A percentile compares a stretch with the other conserved stretches of the same genome.
These are phyloP conservation scores for Hoplodrina ambigua DNA, from an alignment of 2,888 invertebrate species.

Conservation along the genomic window DNA sequence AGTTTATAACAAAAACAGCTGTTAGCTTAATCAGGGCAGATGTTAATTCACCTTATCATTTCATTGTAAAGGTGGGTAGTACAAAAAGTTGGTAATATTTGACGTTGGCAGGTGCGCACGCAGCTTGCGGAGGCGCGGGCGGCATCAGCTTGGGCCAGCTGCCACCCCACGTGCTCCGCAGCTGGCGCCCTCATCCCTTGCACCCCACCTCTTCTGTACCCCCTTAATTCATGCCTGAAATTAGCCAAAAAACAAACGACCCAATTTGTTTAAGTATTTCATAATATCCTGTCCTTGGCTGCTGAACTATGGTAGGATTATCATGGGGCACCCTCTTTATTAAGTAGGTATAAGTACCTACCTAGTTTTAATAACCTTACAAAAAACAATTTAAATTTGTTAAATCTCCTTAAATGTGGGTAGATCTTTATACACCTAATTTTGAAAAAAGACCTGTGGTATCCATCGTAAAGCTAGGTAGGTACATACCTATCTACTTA, in stretches of 20 bases:
- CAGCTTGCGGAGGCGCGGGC: slow-evolving; percentile 82
- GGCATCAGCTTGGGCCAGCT: slow-evolving; percentile 75
- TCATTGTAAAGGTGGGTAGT: slow-evolving; percentile 69
- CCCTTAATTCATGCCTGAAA: slow-evolving; percentile 63
- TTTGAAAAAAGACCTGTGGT: neutral
- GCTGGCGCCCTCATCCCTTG: slow-evolving; percentile 82
- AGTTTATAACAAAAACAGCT: slow-evolving; percentile 11
- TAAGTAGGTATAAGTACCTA: neutral
- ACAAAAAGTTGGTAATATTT: slow-evolving; percentile 76
- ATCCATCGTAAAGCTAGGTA: slow-evolving; percentile 2
- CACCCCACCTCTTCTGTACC: slow-evolving; percentile 63
- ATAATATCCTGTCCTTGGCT: slow-evolving; percentile 21
- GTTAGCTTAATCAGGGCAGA: slow-evolving; percentile 59
- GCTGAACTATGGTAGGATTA: neutral
- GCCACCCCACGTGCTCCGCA: slow-evolving; percentile 86
- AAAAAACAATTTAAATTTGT: too few relatives aligned
- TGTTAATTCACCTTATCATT: slow-evolving; percentile 52
- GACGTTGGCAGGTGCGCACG: slow-evolving; percentile 81
- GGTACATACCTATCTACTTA: neutral
- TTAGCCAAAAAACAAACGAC: slow-evolving; percentile 52
- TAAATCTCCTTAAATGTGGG: too few relatives aligned
- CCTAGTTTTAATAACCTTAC: neutral
- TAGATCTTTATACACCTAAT: neutral
- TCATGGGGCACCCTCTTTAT: neutral
- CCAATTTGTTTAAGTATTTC: slow-evolving; percentile 25